Percentiles rank a stretch among this genome's conserved stretches.
Conservation (phyloP, 2,113 vertebrate species). For the Prolemur simus region DNA sequence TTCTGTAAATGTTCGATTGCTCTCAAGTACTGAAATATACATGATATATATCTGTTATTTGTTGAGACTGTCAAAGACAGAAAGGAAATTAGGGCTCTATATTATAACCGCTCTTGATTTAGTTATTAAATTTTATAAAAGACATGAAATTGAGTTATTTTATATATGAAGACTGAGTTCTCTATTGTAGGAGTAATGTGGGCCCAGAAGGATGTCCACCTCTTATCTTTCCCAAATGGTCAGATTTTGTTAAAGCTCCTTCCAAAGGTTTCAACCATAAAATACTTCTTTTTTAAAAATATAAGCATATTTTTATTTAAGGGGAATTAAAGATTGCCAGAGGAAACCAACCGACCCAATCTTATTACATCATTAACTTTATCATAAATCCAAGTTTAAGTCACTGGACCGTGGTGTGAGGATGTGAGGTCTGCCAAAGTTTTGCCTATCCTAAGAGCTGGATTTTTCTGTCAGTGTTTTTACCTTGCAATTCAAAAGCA, state of each 20-base stretch:
- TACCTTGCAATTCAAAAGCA: neutral
- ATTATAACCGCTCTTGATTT: slow-evolving; percentile 11
- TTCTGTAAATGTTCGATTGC: slow-evolving; percentile 50
- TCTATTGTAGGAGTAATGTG: slow-evolving; percentile 34
- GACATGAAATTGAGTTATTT: slow-evolving; percentile 34
- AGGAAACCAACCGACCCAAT: slow-evolving; percentile 6
- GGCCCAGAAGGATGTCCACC: neutral
- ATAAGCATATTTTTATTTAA: slow-evolving; percentile 10
- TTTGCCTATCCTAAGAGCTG: slow-evolving; percentile 35
- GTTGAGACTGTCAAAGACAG: slow-evolving; percentile 37
- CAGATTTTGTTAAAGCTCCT: slow-evolving; percentile 24
- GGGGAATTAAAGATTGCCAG: slow-evolving; percentile 29
- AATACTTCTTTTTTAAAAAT: neutral
- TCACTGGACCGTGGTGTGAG: neutral
- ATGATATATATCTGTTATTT: slow-evolving; percentile 34
- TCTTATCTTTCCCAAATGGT: slow-evolving; percentile 32
- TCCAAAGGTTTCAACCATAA: slow-evolving; percentile 1
- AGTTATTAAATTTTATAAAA: slow-evolving; percentile 45
- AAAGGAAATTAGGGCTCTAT: neutral
- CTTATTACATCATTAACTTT: slow-evolving; percentile 44
- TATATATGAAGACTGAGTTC: slow-evolving; percentile 27
- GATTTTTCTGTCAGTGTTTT: slow-evolving; percentile 16
- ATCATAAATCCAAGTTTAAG: slow-evolving; percentile 12
- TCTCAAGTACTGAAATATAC: slow-evolving; percentile 43
- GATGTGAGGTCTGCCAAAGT: neutral